A percentile compares a stretch with the other conserved stretches of the same genome.
Evolutionary conservation across 2,888 invertebrate species (phyloP).

Genomic region (Andrena camellia): DNA sequence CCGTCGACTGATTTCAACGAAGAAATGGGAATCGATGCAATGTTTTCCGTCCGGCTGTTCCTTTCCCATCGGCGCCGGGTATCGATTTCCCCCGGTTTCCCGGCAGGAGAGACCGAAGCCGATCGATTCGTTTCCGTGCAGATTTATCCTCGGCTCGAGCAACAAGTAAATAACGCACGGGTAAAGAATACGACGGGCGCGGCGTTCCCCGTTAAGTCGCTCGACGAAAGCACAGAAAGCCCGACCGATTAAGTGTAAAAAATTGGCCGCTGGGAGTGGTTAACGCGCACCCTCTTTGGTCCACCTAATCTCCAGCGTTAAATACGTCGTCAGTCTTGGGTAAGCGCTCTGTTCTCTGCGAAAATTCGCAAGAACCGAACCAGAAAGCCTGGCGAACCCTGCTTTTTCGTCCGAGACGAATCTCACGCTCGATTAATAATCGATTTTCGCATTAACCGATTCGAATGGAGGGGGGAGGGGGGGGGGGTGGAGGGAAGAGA

Average conservation of each 20-base stretch:
- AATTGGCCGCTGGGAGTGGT: conserved; percentile 37
- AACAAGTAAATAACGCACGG: neutral
- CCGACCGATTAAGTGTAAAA: conserved; percentile 50
- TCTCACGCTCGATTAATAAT: conserved; percentile 70
- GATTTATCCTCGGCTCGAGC: neutral
- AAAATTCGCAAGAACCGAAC: conserved; percentile 31
- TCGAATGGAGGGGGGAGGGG: conserved; percentile 2
- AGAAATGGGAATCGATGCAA: conserved; percentile 5
- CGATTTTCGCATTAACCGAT: conserved; percentile 61
- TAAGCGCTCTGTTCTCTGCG: conserved; percentile 43
- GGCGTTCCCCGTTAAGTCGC: conserved; percentile 22
- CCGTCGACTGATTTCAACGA: conserved; percentile 9
- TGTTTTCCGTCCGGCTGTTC: neutral
- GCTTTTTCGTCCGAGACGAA: conserved; percentile 50
- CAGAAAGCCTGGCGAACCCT: conserved; percentile 15
- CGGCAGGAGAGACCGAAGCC: neutral
- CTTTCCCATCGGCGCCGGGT: neutral
- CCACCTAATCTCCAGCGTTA: conserved; percentile 59
- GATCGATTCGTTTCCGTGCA: too few species aligned
- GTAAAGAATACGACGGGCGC: too few species aligned
- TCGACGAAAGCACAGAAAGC: conserved; percentile 21
- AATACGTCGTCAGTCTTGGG: conserved; percentile 41
- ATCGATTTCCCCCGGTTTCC: neutral
- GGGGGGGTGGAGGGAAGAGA: neutral
- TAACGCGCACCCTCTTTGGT: conserved; percentile 47